Evolutionary conservation across 2,113 vertebrate species (phyloP), one percentile per base, ranked within the genome.

Genomic region (Protomyctophum bolini): DNA sequence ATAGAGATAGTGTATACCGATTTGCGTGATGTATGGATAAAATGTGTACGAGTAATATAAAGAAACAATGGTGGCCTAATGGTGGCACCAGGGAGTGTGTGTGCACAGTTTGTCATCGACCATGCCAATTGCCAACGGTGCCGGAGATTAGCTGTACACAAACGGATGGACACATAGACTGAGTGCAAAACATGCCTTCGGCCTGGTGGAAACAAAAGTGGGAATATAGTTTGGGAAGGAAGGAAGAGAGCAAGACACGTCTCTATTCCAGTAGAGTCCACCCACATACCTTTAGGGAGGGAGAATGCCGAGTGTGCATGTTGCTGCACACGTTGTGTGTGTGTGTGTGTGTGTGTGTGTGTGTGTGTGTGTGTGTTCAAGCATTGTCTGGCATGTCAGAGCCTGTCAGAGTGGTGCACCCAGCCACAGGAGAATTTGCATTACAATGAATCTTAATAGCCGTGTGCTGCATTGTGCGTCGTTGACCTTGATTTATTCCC

Each of bases 401-500:
- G 72, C 70, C 92, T 93, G 92, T 92, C 92, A 92, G 78, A 66
- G 77, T 2, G n/a, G 56, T 2, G 72, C 77, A 46, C 63, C 70
- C 79, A 21, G 33, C 79, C 75, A 76, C 77, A 51, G 63, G 62
- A 63, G 81, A 83, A 92, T 93, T 91, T 93, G 88, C 91, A 94
- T 93, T 76, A 87, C 85, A 84, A 91, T 92, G 90, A 91, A 92
- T 91, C 89, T 90, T 89, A 90, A 91, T 89, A 87, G 90, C 86
- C 62, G 73, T 77, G 85, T 77, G 81, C 77, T 41, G 80, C 70
- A 68, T 73, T 85, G 70, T 87, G 81, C 87, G 80, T 87, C 87
- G 80, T 87, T 92, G 92, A 93, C 91, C 91, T 93, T 92, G 90
- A 91, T 91, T 91, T 85, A 88, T 89, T 89, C 80, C 73, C 72